phyloP scores from a whole-genome alignment of 2,113 vertebrate genomes.

The Ophthalmolycus amberensis region DNA sequence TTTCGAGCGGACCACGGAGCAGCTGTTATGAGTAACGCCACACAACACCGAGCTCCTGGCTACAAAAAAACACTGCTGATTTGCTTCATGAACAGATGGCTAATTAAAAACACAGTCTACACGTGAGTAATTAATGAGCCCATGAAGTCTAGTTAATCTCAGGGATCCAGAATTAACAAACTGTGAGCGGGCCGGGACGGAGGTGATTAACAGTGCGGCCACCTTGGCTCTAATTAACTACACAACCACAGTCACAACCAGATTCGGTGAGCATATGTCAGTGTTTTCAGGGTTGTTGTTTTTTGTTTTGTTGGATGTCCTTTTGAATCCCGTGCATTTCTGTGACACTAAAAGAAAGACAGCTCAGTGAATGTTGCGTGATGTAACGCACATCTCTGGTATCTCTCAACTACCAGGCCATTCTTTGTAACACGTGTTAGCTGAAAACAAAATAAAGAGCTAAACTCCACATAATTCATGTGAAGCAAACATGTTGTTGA shows the following conservation, averaged over 20 bases:
- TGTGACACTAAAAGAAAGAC: not conserved
- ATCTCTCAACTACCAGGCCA: slow-evolving; percentile 1
- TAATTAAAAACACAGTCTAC: slow-evolving; percentile 76
- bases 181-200: slow-evolving; percentile 50
- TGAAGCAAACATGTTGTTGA: slow-evolving; percentile 6
- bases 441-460: not conserved
- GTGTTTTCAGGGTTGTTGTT: slow-evolving; percentile 15
- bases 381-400: slow-evolving; percentile 13
- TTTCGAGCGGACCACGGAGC: slow-evolving; percentile 46
- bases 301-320: not conserved
- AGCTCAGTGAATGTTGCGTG: slow-evolving; percentile 3
- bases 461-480: slow-evolving; percentile 19
- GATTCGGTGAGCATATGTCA: slow-evolving; percentile 68
- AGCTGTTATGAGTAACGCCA: slow-evolving; percentile 72
- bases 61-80: slow-evolving; percentile 37
- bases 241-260: slow-evolving; percentile 73
- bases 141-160: slow-evolving; percentile 77
- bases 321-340: not conserved
- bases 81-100: slow-evolving; percentile 62
- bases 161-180: slow-evolving; percentile 80
- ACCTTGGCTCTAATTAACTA: slow-evolving; percentile 68
- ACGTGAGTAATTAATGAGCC: slow-evolving; percentile 78
- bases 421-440: slow-evolving; percentile 6
- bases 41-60: slow-evolving; percentile 59
- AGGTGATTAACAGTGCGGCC: slow-evolving; percentile 74